Conservation (phyloP, 2,888 invertebrate species). For the Eledone cirrhosa region DNA sequence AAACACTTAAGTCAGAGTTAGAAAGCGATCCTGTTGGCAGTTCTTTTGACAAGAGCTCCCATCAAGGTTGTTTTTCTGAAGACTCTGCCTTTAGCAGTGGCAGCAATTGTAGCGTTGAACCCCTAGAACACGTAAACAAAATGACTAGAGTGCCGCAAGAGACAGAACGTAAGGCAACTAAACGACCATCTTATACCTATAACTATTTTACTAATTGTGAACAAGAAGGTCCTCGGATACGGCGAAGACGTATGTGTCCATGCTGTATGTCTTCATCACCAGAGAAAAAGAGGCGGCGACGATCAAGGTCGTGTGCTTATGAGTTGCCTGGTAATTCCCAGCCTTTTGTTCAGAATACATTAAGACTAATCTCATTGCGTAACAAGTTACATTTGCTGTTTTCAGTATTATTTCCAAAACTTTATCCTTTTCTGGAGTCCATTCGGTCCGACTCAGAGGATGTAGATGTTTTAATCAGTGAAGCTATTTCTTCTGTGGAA, state of each 20-base stretch:
- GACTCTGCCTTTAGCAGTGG: conserved; percentile 25
- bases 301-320: background rate
- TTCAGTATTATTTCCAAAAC: conserved; percentile 41
- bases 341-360: conserved; percentile 37
- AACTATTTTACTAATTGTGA: conserved; percentile 19
- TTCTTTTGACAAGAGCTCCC: conserved; percentile 13
- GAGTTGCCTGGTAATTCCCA: conserved; percentile 36
- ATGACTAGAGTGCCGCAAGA: conserved; percentile 8
- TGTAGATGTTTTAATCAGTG: conserved; percentile 40
- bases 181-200: conserved; percentile 11
- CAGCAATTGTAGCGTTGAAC: background rate
- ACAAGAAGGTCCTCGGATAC: conserved; percentile 18
- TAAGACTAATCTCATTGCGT: conserved; percentile 36
- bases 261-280: conserved; percentile 24
- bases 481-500: conserved; percentile 26
- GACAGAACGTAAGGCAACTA: background rate
- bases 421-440: conserved; percentile 12
- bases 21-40: background rate
- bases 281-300: background rate
- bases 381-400: conserved; percentile 41
- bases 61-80: conserved; percentile 20
- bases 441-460: conserved; percentile 39
- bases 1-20: background rate
- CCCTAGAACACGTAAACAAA: conserved; percentile 1
- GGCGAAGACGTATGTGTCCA: conserved; percentile 9